Evolutionary conservation across 2,797 vertebrate genomes (phyloP), one percentile per base, ranked within the genome.

Genomic region (Brachymystax lenok): DNA sequence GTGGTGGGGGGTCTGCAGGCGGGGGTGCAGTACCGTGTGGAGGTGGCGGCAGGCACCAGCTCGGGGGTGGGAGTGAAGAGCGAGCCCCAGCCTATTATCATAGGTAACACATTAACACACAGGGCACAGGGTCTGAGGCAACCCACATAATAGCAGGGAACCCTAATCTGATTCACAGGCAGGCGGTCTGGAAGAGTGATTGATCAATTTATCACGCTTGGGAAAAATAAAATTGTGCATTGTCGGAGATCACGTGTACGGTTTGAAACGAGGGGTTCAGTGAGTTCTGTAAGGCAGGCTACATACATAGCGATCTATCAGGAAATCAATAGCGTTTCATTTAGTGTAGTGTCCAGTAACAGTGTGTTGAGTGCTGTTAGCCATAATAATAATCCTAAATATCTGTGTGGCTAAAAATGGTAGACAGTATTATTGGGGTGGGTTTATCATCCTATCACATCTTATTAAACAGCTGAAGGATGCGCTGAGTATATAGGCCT

Each of bases 41-140:
- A 99, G 92, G 98, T 99, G 80, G 98, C 98, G 50, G 98, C 98
- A 69, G 96, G 96, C 85, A 99, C 98, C 81, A 98, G 94, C 14
- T 97, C 97, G 30, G 98, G 98, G 56, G 94, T 98, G 80, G 98
- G 98, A 86, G 96, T 98, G 75, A 97, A 95, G 92, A 99, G 98
- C 89, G 96, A 97, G 67, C 96, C 98, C 30, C 98, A 99, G 71
- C 95, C 95, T 83, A 98, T 99, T 92, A 93, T 97, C 79, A 95
- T 99, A 68, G 98, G 98, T 99, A 92, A 88, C 88, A 81, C 82
- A 84, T 87, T 79, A 82, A 56, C 40, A 46, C 40, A 46, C 10
- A 74, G 78, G 80, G 66, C 74, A 77, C 77, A 74, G 79, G 86
- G 40, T 46, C 40, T 89, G 87, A 46, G 10, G 40, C 40, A 46